Conservation (phyloP, 64 coral and sea anemone genomes). For the Pachyseris speciosa region DNA sequence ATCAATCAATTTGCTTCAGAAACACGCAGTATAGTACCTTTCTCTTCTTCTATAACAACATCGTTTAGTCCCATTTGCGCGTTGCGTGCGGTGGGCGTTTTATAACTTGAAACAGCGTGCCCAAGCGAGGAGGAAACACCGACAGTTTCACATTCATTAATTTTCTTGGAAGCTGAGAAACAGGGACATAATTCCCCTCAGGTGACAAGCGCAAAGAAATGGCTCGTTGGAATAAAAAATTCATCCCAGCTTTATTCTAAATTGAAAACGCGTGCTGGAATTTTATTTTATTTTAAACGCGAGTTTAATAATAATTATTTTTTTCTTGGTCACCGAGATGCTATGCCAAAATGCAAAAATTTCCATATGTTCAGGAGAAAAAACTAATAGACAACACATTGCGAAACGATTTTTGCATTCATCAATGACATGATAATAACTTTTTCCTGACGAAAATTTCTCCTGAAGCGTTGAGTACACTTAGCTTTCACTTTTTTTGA, state of each 20-base stretch:
- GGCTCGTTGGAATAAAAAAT: not conserved
- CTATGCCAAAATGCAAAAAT: not conserved
- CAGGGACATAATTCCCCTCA: not conserved
- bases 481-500: constrained; percentile 6
- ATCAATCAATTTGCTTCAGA: constrained; percentile 2
- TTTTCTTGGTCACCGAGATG: not conserved
- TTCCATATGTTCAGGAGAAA: constrained; percentile 21
- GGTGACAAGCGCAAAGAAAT: not conserved
- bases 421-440: not conserved
- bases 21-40: not conserved
- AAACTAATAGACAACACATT: constrained; percentile 22
- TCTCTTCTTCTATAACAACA: not conserved
- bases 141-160: not conserved
- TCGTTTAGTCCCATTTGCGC: not conserved
- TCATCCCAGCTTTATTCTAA: not conserved
- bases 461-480: not conserved
- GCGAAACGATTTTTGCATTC: constrained; percentile 21
- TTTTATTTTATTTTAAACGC: constrained; percentile 7
- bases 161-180: not conserved
- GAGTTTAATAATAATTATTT: not conserved
- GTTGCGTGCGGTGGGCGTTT: not conserved
- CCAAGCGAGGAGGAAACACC: too few species aligned
- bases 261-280: constrained; percentile 1
- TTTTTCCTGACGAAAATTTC: not conserved
- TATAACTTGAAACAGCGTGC: not conserved